Base-by-base conservation (phyloP, 2,888 invertebrate species). In the Serripes groenlandicus region DNA sequence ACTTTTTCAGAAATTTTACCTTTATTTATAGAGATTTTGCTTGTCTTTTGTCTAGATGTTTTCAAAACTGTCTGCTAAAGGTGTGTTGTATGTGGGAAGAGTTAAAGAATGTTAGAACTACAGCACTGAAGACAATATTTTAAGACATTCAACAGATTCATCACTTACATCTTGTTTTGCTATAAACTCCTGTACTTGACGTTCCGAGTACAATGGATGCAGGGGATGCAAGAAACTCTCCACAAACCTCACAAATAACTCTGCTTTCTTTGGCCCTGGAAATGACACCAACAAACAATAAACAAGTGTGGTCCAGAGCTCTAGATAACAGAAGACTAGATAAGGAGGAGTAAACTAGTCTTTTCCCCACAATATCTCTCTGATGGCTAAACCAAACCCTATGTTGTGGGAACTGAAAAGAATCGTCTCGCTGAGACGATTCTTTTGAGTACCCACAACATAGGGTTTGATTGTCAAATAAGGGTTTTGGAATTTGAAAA, bases 161-260 rank as follows among this genome's bases (percentile, higher is more conserved):
- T n/a, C 69, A 89, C 93, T 96, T 95, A 95, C 95, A 91, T 95
- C 95, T 88, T 93, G 91, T 85, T 90, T 88, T 9, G 92, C 88
- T 26, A 93, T 78, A 78, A 95, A 92, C 26, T 92, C 89, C n/a
- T 90, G 78, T n/a, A 94, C 77, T 58, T 94, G 91, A 18, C 89
- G 89, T 11, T 95, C 95, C 76, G 95, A 95, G 34, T 96, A 96
- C 71, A 98, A 76, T 54, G 90, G 96, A 85, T 96, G 95, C 72
- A 98, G 93, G 0, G 98, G 98, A 92, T 96, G 96, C 90, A 97
- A 96, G 32, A 98, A 95, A 88, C 96, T 90, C 75, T 94, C 93
- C 23, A 94, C 89, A 94, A 98, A 98, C 83, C 96, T 96, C 7
- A 97, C 96, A 95, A 97, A 96, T 88, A 97, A 96, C 42, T 94